A percentile compares a stretch with the other conserved stretches of the same genome.
Conservation (phyloP, 2,888 invertebrate species). For the Candidula unifasciata region DNA sequence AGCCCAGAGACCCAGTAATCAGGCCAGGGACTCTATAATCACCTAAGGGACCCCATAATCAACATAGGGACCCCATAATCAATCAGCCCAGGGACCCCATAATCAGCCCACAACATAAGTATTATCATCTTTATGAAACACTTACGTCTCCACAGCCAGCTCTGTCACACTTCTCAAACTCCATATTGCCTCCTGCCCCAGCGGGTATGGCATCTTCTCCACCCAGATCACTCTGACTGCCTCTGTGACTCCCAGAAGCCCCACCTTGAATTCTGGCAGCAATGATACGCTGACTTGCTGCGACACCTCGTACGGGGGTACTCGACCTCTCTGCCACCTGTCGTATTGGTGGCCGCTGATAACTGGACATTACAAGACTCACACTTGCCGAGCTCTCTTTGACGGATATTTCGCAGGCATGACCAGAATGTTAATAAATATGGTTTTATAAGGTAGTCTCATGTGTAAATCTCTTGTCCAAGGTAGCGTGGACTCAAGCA, state of each 20-base stretch:
- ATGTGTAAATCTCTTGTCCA: no score
- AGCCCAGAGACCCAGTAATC: no score
- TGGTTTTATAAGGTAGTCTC: background rate
- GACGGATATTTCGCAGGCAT: background rate
- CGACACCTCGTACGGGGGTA: conserved; percentile 28
- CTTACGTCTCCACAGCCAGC: background rate
- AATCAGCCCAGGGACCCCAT: no score
- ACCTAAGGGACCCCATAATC: no score
- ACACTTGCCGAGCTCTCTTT: background rate
- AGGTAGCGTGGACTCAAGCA: no score
- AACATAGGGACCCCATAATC: no score
- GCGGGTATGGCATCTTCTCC: background rate
- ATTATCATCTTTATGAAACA: background rate
- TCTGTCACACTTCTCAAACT: background rate
- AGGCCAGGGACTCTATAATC: no score
- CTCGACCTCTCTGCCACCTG: conserved; percentile 31
- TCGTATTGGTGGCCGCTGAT: conserved; percentile 22
- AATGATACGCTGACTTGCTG: background rate
- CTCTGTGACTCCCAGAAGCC: background rate
- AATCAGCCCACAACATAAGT: no score
- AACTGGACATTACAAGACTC: conserved; percentile 28
- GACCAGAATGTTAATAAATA: background rate
- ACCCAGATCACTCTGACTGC: conserved; percentile 3
- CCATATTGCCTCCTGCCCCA: background rate
- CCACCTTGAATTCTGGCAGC: conserved; percentile 27